A percentile compares a stretch with the other conserved stretches of the same genome.
Evolutionary conservation across 2,113 vertebrate species (phyloP).

Genomic region (Micronycteris hirsuta): DNA sequence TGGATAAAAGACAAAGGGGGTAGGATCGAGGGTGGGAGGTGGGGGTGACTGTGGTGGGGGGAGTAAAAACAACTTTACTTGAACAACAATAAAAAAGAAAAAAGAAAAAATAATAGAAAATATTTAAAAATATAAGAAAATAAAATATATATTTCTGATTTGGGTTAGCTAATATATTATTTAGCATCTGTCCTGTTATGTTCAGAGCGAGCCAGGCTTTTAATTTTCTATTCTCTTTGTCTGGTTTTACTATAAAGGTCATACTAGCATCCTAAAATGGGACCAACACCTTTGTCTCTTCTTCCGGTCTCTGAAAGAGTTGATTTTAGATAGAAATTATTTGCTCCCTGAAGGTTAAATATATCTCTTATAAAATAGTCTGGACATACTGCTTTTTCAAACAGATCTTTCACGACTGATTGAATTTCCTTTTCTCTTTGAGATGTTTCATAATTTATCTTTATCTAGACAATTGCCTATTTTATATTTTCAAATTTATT

Average conservation of each 20-base stretch:
- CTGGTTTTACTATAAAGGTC: neutral
- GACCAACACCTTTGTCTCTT: neutral
- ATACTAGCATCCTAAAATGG: neutral
- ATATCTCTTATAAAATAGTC: neutral
- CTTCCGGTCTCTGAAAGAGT: neutral
- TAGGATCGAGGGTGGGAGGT: too few relatives aligned
- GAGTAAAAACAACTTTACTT: too few relatives aligned
- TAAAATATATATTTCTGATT: neutral
- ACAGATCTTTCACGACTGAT: neutral
- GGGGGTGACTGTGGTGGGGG: too few relatives aligned
- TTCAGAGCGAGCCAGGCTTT: neutral
- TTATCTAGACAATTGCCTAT: neutral
- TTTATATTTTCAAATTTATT: conserved; percentile 29
- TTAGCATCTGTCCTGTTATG: neutral
- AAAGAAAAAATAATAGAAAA: too few relatives aligned
- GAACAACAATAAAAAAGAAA: too few relatives aligned
- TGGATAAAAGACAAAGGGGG: too few relatives aligned
- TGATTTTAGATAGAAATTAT: neutral
- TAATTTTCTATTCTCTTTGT: neutral
- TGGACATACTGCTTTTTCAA: neutral
- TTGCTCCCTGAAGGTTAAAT: neutral
- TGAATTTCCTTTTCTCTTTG: conserved; percentile 7
- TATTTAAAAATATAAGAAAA: too few relatives aligned
- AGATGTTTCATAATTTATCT: neutral
- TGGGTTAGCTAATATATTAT: neutral